Conservation (phyloP, 2,113 vertebrate genomes). For the Pungitius pungitius region DNA sequence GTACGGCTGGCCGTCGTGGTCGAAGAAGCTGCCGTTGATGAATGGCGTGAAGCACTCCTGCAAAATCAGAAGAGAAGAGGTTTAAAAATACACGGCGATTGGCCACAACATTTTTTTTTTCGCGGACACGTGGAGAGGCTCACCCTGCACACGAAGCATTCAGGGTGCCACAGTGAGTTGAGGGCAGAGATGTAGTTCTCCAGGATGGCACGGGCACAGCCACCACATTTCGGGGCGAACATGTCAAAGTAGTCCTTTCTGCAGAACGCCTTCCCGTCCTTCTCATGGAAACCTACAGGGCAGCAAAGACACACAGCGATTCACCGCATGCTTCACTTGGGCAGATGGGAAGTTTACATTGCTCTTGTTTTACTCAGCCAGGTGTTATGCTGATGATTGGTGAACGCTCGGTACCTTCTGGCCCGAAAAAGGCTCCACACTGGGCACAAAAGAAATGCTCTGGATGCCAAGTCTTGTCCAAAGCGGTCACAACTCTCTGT, state of each 20-base stretch:
- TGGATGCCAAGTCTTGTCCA: slow-evolving; percentile 97
- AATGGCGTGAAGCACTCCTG: slow-evolving; percentile 98
- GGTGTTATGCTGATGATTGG: background rate
- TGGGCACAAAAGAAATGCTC: slow-evolving; percentile 97
- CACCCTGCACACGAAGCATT: slow-evolving; percentile 97
- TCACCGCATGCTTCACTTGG: background rate
- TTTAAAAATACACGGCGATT: background rate
- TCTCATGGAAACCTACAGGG: slow-evolving; percentile 91
- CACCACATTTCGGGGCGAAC: slow-evolving; percentile 96
- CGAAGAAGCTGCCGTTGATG: slow-evolving; percentile 97
- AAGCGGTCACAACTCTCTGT: slow-evolving; percentile 90
- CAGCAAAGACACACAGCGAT: slow-evolving; percentile 31
- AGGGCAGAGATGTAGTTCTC: slow-evolving; percentile 98
- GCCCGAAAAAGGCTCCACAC: slow-evolving; percentile 80
- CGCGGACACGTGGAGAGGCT: slow-evolving; percentile 55
- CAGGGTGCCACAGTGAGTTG: slow-evolving; percentile 94
- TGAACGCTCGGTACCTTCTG: slow-evolving; percentile 59
- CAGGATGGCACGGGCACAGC: slow-evolving; percentile 91
- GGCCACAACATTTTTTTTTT: background rate
- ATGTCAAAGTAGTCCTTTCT: slow-evolving; percentile 97
- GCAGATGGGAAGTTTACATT: background rate
- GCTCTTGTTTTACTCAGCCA: background rate
- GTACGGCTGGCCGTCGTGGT: slow-evolving; percentile 97
- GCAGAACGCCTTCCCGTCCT: slow-evolving; percentile 95
- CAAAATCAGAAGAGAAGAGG: background rate